Conservation (phyloP, 2,113 vertebrate genomes). For the Protomyctophum bolini region DNA sequence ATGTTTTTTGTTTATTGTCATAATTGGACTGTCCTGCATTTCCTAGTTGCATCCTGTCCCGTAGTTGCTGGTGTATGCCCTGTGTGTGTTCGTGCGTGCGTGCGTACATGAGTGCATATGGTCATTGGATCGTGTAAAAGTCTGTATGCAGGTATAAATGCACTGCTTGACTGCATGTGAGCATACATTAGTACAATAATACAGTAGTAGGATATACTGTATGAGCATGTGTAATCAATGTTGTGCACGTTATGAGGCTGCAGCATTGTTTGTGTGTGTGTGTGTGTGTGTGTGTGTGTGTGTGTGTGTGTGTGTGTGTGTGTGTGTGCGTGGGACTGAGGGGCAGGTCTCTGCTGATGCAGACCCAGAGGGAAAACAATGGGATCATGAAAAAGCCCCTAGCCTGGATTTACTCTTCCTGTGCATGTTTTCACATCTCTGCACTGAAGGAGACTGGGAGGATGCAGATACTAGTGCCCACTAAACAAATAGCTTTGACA, state of each 20-base stretch:
- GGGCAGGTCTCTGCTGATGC: constrained; percentile 18
- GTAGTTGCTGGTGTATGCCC: background rate
- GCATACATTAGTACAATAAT: background rate
- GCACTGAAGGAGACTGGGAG: constrained; percentile 61
- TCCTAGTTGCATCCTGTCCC: constrained; percentile 1
- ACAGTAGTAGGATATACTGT: background rate
- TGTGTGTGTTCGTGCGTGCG: constrained; percentile 22
- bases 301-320: too few relatives aligned
- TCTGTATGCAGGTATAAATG: background rate
- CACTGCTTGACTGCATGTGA: background rate
- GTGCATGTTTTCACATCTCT: constrained; percentile 83
- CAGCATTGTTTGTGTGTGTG: constrained; percentile 15
- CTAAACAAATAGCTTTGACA: constrained; percentile 58
- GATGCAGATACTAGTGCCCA: constrained; percentile 60
- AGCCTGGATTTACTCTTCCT: constrained; percentile 85
- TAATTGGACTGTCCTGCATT: constrained; percentile 36
- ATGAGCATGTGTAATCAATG: background rate
- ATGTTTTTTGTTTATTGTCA: constrained; percentile 56
- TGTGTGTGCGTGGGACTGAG: constrained; percentile 1
- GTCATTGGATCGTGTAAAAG: background rate
- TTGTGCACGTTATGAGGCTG: constrained; percentile 1
- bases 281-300: too few relatives aligned
- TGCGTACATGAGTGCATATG: background rate
- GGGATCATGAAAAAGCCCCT: constrained; percentile 78
- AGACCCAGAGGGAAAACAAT: constrained; percentile 80